Evolutionary conservation across 1,140 invertebrate genomes (phyloP), one percentile per base, ranked within the genome.

Genomic region (Plectus sambesii): DNA sequence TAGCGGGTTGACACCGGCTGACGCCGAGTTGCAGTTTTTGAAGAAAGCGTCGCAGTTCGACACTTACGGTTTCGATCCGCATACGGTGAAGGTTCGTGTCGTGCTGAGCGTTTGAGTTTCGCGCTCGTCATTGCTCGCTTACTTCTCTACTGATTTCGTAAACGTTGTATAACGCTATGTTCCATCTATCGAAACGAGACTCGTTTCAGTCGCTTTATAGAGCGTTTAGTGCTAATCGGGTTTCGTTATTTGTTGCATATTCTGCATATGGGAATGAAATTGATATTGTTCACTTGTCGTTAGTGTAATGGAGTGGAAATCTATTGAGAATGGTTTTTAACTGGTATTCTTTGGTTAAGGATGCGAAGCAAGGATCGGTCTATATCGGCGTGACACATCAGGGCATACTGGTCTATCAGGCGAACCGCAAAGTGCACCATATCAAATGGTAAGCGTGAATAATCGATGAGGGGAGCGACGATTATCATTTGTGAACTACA

Each of bases 11-110:
- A 69, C 73, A 15, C 71, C 73, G 39, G 68, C 72, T 19, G 73
- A 72, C 36, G 81, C 85, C 2, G 87, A 90, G 73, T 78, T 77
- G 24, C 78, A 80, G 51, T 92, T 92, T 69, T 75, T 92, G 24
- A 83, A 82, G 70, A 81, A 87, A 61, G 86, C 88, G 17, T 82
- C 83, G 25, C 79, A 82, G 46, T 74, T 96, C 29, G 90, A 94
- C 63, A 93, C 89, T 0, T 97, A 96, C 68, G 92, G 90, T 9
- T 83, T 96, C 24, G 90, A 97, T 75, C 92, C 90, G 2, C 87
- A 96, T 77, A 84, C 86, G 42, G 88, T 96, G n/a, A 96, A 94
- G 78, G 87, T 88, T 70, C 70, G 51, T 53, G 26, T 42, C 41
- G 12, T 17, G 3, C 26, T 53, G 27, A 50, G n/a, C 20, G 5